Evolutionary conservation across 2,888 invertebrate species (phyloP).

Genomic region (Lamellibrachia satsuma): DNA sequence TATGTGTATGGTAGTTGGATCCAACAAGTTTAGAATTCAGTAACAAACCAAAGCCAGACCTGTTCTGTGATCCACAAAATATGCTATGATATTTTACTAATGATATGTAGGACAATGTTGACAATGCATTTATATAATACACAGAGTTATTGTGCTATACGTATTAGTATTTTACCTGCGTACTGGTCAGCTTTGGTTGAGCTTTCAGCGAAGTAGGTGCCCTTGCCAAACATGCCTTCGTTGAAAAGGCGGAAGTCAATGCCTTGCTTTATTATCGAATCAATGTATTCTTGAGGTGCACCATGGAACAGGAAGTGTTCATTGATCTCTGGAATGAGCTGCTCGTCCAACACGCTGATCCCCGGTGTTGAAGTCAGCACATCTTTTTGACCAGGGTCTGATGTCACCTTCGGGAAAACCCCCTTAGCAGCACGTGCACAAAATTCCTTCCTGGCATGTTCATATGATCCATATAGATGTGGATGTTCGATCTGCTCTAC

Average conservation of each 20-base stretch:
- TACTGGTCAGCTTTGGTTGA: conserved; percentile 53
- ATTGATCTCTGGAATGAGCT: conserved; percentile 42
- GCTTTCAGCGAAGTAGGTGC: conserved; percentile 49
- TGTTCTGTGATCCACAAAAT: no score
- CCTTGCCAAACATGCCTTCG: conserved; percentile 44
- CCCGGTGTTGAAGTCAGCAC: neutral
- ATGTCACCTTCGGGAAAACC: neutral
- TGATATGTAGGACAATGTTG: no score
- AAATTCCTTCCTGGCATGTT: neutral
- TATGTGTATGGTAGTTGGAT: no score
- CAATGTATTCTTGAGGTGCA: conserved; percentile 35
- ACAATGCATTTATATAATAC: neutral
- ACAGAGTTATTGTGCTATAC: neutral
- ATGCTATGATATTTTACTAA: no score
- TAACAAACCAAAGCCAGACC: no score
- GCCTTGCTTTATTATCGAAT: conserved; percentile 35
- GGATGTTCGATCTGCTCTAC: conserved; percentile 27
- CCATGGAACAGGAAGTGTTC: conserved; percentile 50
- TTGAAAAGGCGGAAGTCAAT: conserved; percentile 43
- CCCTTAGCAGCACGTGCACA: conserved; percentile 4
- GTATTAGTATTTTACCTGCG: conserved; percentile 40
- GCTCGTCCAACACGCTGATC: conserved; percentile 10
- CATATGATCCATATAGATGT: conserved; percentile 3
- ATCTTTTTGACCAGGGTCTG: neutral
- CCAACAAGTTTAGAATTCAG: no score